A percentile compares a stretch with the other conserved stretches of the same genome.
Evolutionary conservation across 2,888 invertebrate species (phyloP).

Genomic region (Eilema depressum): DNA sequence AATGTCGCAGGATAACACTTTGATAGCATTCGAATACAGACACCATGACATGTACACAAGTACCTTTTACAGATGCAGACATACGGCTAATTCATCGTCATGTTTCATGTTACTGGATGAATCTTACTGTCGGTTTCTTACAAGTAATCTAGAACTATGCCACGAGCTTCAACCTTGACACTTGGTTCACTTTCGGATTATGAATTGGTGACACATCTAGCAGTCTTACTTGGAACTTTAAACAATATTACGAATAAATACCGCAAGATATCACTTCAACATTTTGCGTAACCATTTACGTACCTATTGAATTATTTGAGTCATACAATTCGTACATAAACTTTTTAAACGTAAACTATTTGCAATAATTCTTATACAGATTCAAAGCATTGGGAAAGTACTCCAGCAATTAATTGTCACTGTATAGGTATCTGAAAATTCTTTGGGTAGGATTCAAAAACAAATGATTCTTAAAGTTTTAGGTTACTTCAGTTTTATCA

Average conservation of each 20-base stretch:
- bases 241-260: neutral
- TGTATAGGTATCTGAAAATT: conserved; percentile 75
- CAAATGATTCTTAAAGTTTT: conserved; percentile 65
- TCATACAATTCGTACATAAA: neutral
- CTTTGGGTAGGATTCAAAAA: conserved; percentile 63
- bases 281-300: neutral
- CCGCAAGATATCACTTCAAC: neutral
- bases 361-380: conserved; percentile 54
- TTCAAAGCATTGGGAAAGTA: conserved; percentile 67
- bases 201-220: neutral
- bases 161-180: neutral
- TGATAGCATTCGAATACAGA: conserved; percentile 57
- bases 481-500: conserved; percentile 56
- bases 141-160: neutral
- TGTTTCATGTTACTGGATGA: neutral
- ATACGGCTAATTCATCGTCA: too few relatives aligned
- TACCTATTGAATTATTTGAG: neutral
- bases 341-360: neutral
- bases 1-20: conserved; percentile 62
- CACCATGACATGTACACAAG: conserved; percentile 64
- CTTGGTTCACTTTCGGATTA: neutral
- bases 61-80: conserved; percentile 38
- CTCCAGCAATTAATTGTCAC: conserved; percentile 72
- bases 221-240: neutral
- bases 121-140: neutral